A percentile compares a stretch with the other conserved stretches of the same genome.
Evolutionary conservation across 2,888 invertebrate genomes (phyloP).

Genomic region (Oeneis ivallda): DNA sequence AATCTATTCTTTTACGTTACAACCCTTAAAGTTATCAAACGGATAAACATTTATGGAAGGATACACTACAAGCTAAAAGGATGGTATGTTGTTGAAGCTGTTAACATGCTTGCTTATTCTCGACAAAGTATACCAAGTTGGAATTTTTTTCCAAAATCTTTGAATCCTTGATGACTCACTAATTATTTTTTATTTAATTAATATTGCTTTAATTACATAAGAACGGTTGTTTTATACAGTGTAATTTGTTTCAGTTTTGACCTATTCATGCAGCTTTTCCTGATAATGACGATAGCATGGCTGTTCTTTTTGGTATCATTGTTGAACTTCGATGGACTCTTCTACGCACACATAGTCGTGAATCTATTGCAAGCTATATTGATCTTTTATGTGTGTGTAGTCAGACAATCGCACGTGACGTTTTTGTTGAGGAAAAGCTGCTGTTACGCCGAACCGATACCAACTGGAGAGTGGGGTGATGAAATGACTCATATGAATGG

Average conservation of each 20-base stretch:
- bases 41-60: conserved; percentile 91
- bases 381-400: conserved; percentile 88
- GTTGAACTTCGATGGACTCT: conserved; percentile 86
- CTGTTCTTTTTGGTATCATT: conserved; percentile 89
- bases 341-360: conserved; percentile 88
- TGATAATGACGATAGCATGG: conserved; percentile 89
- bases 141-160: too few species aligned
- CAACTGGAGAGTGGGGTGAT: conserved; percentile 92
- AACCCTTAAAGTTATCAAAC: conserved; percentile 88
- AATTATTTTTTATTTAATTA: not conserved
- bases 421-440: conserved; percentile 90
- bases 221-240: not conserved
- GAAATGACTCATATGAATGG: conserved; percentile 94
- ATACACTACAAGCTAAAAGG: conserved; percentile 93
- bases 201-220: not conserved
- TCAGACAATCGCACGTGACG: conserved; percentile 89
- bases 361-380: conserved; percentile 89
- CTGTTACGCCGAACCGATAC: conserved; percentile 87
- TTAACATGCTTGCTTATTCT: too few species aligned
- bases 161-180: not conserved
- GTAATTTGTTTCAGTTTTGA: conserved; percentile 84
- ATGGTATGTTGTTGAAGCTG: conserved; percentile 74
- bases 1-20: conserved; percentile 91
- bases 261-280: conserved; percentile 87
- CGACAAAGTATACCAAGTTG: too few species aligned